Percentiles rank a stretch among this genome's conserved stretches.
Evolutionary conservation across 2,797 vertebrate species (phyloP).

Genomic region (Avahi laniger): DNA sequence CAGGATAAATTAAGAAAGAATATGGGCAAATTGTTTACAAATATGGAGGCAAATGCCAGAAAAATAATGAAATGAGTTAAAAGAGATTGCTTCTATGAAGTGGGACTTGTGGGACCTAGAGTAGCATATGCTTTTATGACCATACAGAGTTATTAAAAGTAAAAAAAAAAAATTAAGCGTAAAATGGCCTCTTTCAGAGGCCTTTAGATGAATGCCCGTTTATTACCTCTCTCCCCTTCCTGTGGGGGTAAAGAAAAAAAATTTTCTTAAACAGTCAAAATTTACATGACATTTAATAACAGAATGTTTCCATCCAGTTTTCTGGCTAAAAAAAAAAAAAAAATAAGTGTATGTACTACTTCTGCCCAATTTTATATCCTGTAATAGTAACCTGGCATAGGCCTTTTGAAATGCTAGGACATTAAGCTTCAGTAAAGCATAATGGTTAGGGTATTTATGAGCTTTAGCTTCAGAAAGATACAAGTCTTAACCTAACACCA

Average conservation of each 20-base stretch:
- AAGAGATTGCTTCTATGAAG: background rate
- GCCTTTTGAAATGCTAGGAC: background rate
- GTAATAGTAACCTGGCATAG: background rate
- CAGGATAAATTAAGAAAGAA: conserved; percentile 18
- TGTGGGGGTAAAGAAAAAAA: background rate
- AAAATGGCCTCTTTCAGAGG: conserved; percentile 17
- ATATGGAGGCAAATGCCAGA: background rate
- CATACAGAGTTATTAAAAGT: background rate
- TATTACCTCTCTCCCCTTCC: background rate
- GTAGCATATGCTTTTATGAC: background rate
- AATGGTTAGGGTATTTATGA: background rate
- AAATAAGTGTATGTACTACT: background rate
- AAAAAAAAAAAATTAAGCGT: background rate
- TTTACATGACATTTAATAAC: conserved; percentile 12
- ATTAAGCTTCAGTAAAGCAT: background rate
- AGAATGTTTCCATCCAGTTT: background rate
- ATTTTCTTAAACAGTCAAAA: background rate
- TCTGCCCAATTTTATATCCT: background rate
- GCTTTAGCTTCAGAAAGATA: background rate
- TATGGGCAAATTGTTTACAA: background rate
- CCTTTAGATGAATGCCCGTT: background rate
- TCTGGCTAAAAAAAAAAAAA: background rate
- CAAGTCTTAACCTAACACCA: background rate
- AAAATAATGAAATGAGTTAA: background rate
- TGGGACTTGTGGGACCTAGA: background rate